Conservation (phyloP, 1,140 invertebrate species). For the Leucophenga varia region DNA sequence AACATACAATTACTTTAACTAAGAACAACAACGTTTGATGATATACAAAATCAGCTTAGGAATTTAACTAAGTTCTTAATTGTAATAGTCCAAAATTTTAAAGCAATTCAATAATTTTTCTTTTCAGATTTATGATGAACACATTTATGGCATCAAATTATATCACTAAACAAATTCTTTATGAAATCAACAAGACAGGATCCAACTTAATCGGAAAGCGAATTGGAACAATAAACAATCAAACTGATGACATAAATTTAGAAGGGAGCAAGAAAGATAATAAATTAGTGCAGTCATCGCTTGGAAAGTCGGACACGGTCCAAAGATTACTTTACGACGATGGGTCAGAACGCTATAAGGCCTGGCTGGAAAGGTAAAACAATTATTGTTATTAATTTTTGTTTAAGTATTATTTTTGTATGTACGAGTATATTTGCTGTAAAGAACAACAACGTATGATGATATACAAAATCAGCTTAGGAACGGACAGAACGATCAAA, state of each 20-base stretch:
- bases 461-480: conserved; percentile 21
- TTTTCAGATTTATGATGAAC: conserved; percentile 28
- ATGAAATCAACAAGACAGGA: background rate
- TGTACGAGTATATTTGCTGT: background rate
- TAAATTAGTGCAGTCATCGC: background rate
- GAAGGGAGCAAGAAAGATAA: too few species aligned
- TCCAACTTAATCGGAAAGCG: conserved; percentile 6
- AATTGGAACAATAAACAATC: conserved; percentile 6
- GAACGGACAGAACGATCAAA: background rate
- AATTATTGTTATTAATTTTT: background rate
- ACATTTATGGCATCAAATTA: conserved; percentile 25
- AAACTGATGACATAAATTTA: too few species aligned
- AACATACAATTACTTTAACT: too few species aligned
- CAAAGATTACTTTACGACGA: conserved; percentile 20
- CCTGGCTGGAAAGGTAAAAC: conserved; percentile 23
- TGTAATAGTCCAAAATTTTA: too few species aligned
- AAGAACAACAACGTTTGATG: conserved; percentile 23
- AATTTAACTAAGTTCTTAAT: too few species aligned
- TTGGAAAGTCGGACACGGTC: too few species aligned
- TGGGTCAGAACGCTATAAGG: conserved; percentile 22
- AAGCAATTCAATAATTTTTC: background rate
- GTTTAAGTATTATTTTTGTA: background rate
- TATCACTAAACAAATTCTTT: conserved; percentile 20
- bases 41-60: conserved; percentile 19
- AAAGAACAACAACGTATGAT: conserved; percentile 21